Base-by-base conservation (phyloP, 2,113 vertebrate genomes). In the Scytalopus superciliaris region DNA sequence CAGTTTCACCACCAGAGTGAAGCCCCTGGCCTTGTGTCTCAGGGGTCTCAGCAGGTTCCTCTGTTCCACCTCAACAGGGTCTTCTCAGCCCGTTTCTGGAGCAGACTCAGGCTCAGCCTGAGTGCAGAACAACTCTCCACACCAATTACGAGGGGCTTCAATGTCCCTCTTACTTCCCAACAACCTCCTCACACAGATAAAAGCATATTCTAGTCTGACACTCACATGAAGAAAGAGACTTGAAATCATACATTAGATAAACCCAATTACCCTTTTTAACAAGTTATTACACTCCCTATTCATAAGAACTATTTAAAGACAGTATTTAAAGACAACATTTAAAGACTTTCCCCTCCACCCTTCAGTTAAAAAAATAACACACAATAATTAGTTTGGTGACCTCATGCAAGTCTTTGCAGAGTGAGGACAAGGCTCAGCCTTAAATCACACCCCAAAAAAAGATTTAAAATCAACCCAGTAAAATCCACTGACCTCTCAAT, bases 201-300 rank as follows among this genome's bases (percentile, higher is more conserved):
- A 75, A 40, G 2, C 12, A 17, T 45, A 40, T n/a, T 40, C 28
- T 31, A 45, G 22, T 7, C 35, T 87, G 59, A 50, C 7, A 31
- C 5, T 40, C 8, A 12, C 0, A 0, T 7, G 13, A 49, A 49
- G 6, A 45, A 44, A 74, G 3, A 63, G 7, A n/a, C 37, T 37
- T 57, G n/a, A 72, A 87, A 59, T 19, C 10, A 2, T 4, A 14
- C 19, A 42, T 39, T 1, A 40, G 2, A 31, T 12, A 72, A 59
- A 81, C 28, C 19, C 0, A 68, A 57, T 53, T 40, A 19, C 9
- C 3, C 7, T 49, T 72, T 53, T 53, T 9, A 72, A 27, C 14
- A 47, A 40, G 2, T n/a, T 60, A 70, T 7, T 39, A 45, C 4
- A 47, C 9, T 21, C 30, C 9, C 25, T 23, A 39, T 13, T 8